Evolutionary conservation across 2,888 invertebrate species (phyloP), one percentile per base, ranked within the genome.

Genomic region (Ophraella communa): DNA sequence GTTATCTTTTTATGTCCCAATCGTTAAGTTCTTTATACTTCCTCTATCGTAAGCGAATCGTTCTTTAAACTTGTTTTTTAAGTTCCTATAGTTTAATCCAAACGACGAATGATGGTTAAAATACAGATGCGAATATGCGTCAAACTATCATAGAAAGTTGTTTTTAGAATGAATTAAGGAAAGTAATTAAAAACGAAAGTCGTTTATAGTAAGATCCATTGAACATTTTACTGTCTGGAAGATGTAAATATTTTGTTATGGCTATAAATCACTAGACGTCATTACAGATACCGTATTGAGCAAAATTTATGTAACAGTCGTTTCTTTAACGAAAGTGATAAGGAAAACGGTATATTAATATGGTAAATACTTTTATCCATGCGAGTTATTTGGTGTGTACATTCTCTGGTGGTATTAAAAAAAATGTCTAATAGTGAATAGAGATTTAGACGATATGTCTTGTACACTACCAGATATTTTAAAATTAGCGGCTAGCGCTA

Each of bases 201-300:
- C 11, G n/a, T 11, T 20, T 8, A 45, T 45, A 20, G 21, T 21
- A 21, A 11, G 11, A 7, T 21, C 21, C 45, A 21, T 45, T 45
- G 45, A 45, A 45, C 11, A 45, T 45, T 45, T 45, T 45, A 45
- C 20, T 21, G 45, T 14, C 45, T 45, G 45, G 45, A 21, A 45
- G 21, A 45, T 21, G 20, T 45, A 45, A 45, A 45, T 20, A 45
- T 45, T 45, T 45, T 45, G 45, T 21, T n/a, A 45, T n/a, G 21
- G 45, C 45, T 4, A 45, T 45, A 45, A 45, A 45, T 45, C 45
- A 45, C 11, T 4, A 7, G 20, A 21, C 21, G 20, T 21, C 45
- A 21, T 20, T 45, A n/a, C 20, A n/a, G 21, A 21, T 45, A 45
- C n/a, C n/a, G n/a, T 45, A 21, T 45, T 21, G 11, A n/a, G 21